Base-by-base conservation (phyloP, 2,888 invertebrate genomes). In the Caradrina kadenii region DNA sequence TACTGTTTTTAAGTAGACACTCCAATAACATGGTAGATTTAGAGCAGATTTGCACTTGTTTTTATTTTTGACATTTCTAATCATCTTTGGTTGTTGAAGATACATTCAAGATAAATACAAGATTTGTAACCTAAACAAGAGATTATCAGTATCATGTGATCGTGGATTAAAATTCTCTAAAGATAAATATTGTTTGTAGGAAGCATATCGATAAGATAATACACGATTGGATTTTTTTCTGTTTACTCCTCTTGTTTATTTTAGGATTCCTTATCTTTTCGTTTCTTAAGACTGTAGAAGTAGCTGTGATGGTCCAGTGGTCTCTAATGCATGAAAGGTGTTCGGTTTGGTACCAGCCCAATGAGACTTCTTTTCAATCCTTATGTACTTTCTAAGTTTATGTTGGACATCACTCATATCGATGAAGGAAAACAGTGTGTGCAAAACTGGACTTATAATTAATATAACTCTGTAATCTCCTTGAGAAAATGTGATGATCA, bases 191-290 rank as follows among this genome's bases (percentile, higher is more conserved):
- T 63, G 55, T 63, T 64, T 49, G 48, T 60, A 49, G 52, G 62
- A 22, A 74, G 69, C 60, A 63, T 77, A 77, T 63, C 26, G 73
- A 77, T 76, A 73, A 73, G 73, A 76, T 73, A n/a, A n/a, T 69
- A 52, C 2, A 64, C 17, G n/a, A 73, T 72, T 61, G 48, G 50
- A 72, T 60, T 72, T 56, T 72, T 56, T 42, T 71, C 54, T 52
- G 59, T 66, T 71, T 63, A 15, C n/a, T 54, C 8, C 22, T 66
- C 42, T 53, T 61, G 22, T 58, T 64, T 74, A 52, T 64, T 42
- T 70, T 17, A 22, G 13, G 53, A n/a, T 61, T 42, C 11, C 42
- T 61, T 19, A 53, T 45, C 17, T 26, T 60, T 39, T 45, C 4
- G 4, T 4, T 26, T 26, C 2, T 26, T 26, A 26, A 26, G 26